Base-by-base conservation (phyloP, 2,797 vertebrate species). In the Oophaga sylvatica region DNA sequence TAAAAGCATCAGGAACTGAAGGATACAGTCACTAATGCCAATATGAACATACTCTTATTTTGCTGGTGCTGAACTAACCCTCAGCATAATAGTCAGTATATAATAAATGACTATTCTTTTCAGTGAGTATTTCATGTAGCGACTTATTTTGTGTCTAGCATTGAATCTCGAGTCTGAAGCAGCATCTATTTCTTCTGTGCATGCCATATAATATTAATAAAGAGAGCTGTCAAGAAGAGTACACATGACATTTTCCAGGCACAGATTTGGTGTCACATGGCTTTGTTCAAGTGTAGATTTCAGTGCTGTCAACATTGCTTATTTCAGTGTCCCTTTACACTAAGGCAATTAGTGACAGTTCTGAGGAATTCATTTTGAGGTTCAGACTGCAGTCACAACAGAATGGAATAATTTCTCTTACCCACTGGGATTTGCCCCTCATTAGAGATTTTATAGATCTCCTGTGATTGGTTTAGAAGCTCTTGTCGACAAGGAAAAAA, bases 261-360 rank as follows among this genome's bases (percentile, higher is more conserved):
- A 60, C 60, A 19, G 62, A 20, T 59, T 9, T 20, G 60, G 48
- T 20, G 22, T 59, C 65, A 60, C 48, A 53, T 26, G 75, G 29
- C 73, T 88, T 80, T 79, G 75, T 84, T 78, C 67, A 53, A 22
- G 56, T 78, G 57, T 80, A 57, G 57, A 62, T 83, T 82, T 82
- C 60, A 78, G 31, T 45, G 81, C 86, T 83, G 31, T 41, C 45
- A 60, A 56, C 70, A 48, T 70, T 83, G 53, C 73, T 67, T 83
- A 75, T 56, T 71, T 59, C 26, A 17, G 22, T 68, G 76, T 84
- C 48, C 73, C n/a, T 63, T 53, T 87, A 48, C 71, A 62, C 45
- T 41, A 82, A 68, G 81, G 76, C 75, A 77, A 75, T 87, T 87
- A 87, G 59, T 84, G 75, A 84, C 87, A 80, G 53, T 53, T 88